Conservation (phyloP, 2,797 vertebrate species). For the Furcifer pardalis region DNA sequence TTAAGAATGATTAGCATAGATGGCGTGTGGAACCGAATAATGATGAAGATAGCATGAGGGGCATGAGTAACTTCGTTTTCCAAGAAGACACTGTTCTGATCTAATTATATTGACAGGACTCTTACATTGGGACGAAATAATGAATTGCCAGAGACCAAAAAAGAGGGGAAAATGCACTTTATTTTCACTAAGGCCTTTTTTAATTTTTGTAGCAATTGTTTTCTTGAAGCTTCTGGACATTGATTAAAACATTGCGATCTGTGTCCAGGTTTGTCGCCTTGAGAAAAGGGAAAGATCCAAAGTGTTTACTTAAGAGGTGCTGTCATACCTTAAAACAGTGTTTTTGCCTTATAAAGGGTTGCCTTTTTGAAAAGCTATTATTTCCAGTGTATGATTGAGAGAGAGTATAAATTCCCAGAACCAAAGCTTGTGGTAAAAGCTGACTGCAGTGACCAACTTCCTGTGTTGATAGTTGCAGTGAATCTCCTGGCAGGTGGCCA, state of each 20-base stretch:
- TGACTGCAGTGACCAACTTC: background rate
- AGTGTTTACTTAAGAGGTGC: background rate
- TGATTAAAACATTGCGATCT: slow-evolving; percentile 27
- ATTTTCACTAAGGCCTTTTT: slow-evolving; percentile 54
- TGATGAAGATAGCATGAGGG: background rate
- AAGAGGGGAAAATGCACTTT: slow-evolving; percentile 65
- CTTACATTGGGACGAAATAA: slow-evolving; percentile 18
- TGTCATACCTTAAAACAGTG: slow-evolving; percentile 4
- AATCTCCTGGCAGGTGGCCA: background rate
- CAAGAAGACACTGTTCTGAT: slow-evolving; percentile 6
- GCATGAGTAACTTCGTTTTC: slow-evolving; percentile 1
- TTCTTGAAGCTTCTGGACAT: slow-evolving; percentile 14
- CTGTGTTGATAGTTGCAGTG: background rate
- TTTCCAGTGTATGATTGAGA: slow-evolving; percentile 6
- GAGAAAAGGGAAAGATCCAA: background rate
- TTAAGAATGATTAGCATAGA: background rate
- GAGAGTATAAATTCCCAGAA: background rate
- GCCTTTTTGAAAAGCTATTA: background rate
- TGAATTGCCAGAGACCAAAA: slow-evolving; percentile 38
- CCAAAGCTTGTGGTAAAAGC: background rate
- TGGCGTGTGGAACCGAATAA: background rate
- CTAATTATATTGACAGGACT: slow-evolving; percentile 34
- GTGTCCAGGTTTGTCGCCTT: slow-evolving; percentile 10
- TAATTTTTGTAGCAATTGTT: slow-evolving; percentile 20
- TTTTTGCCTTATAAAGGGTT: slow-evolving; percentile 43